Base-by-base conservation (phyloP, 1,140 invertebrate species). In the Probaryconus sp. region DNA sequence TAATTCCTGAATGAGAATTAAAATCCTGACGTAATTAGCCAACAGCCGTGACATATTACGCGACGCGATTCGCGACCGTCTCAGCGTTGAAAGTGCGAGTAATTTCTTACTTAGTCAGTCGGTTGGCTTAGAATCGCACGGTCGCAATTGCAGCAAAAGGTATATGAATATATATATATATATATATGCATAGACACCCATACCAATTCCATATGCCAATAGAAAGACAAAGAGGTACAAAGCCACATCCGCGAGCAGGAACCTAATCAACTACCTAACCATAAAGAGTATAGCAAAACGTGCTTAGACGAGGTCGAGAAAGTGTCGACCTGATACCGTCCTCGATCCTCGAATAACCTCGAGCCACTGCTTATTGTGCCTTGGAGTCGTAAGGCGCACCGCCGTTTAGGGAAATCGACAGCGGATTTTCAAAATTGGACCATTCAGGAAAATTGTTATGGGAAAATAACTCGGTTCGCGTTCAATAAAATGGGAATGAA, bases 301-400 rank as follows among this genome's bases (percentile, higher is more conserved):
- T 45, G 48, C 35, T 43, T 45, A 51, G 76, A 72, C 78, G 79
- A 84, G 79, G 74, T 81, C 79, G 81, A 73, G 81, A 83, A 83
- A 83, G 80, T 80, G 70, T 61, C 71, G 76, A 82, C 74, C 79
- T 45, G 33, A 37, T 71, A 75, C 64, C 75, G 69, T 80, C 64
- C 55, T 63, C 53, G 14, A 63, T 43, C 50, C 73, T 79, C 75
- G 78, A 77, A 71, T 72, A 77, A 79, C 79, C 69, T 35, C 64
- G 43, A 55, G 43, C 55, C 48, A 61, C n/a, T n/a, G n/a, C n/a
- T n/a, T n/a, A n/a, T n/a, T n/a, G n/a, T n/a, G n/a, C n/a, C n/a
- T n/a, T n/a, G n/a, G n/a, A n/a, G n/a, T n/a, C n/a, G n/a, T n/a
- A n/a, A n/a, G n/a, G n/a, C n/a, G n/a, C n/a, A n/a, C n/a, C n/a